phyloP scores from a whole-genome alignment of 2,888 invertebrate species.

The Parnassius apollo region DNA sequence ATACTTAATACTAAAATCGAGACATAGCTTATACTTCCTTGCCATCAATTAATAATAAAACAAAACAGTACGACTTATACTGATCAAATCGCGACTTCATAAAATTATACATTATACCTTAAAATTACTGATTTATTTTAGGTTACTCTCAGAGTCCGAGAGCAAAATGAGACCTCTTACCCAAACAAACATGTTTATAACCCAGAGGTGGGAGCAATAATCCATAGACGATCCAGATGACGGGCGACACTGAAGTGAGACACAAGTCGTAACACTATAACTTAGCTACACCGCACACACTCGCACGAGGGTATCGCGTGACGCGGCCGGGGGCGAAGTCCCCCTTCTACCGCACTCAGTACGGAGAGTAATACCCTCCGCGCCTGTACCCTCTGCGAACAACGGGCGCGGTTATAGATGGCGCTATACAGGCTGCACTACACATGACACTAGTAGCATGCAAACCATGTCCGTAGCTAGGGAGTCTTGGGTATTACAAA shows the following conservation, averaged over 20 bases:
- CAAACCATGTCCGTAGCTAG: constrained; percentile 29
- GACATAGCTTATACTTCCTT: constrained; percentile 9
- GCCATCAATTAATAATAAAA: constrained; percentile 11
- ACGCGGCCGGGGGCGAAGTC: constrained; percentile 37
- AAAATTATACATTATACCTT: constrained; percentile 7
- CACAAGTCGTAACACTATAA: constrained; percentile 29
- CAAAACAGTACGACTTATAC: constrained; percentile 8
- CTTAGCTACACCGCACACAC: constrained; percentile 36
- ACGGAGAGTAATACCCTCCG: constrained; percentile 85
- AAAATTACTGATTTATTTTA: constrained; percentile 14
- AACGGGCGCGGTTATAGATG: constrained; percentile 60
- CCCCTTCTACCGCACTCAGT: constrained; percentile 80
- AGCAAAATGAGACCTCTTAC: constrained; percentile 12
- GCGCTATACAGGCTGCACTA: constrained; percentile 33
- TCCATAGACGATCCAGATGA: constrained; percentile 23
- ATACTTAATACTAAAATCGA: constrained; percentile 15
- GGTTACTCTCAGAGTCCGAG: constrained; percentile 11
- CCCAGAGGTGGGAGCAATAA: constrained; percentile 17
- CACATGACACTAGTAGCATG: constrained; percentile 27
- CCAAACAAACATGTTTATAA: constrained; percentile 16
- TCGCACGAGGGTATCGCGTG: constrained; percentile 38
- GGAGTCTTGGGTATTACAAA: not conserved
- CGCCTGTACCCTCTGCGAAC: constrained; percentile 86
- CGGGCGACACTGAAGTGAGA: constrained; percentile 16
- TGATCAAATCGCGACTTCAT: constrained; percentile 3